These are phyloP conservation scores for Phengaris arion DNA, from an alignment of 2,888 invertebrate species.

Conservation along the genomic window DNA sequence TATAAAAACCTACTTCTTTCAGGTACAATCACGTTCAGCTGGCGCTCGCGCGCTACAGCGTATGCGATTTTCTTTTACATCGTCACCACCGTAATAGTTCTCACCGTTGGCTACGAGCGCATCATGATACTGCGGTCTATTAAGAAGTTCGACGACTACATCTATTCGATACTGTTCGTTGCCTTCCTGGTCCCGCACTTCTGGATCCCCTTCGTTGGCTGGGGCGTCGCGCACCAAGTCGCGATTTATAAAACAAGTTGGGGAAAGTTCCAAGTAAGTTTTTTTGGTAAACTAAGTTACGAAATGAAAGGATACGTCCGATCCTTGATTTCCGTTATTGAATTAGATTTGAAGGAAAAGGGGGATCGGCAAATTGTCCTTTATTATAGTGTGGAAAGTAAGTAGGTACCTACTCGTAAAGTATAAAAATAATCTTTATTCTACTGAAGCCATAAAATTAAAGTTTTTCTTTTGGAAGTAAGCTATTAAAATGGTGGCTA, in stretches of 20 bases:
- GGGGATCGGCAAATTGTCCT: not conserved
- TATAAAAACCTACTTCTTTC: constrained; percentile 32
- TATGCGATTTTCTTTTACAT: constrained; percentile 83
- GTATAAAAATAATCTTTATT: not conserved
- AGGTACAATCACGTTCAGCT: constrained; percentile 82
- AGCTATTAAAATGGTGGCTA: too few species aligned
- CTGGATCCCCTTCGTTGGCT: constrained; percentile 84
- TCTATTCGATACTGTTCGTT: constrained; percentile 83
- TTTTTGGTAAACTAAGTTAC: not conserved
- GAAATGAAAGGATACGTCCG: not conserved
- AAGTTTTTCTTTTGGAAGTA: too few species aligned
- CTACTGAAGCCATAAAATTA: not conserved
- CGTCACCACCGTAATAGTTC: constrained; percentile 77
- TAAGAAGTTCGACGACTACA: constrained; percentile 83
- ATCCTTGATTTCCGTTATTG: constrained; percentile 6
- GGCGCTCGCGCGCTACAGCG: constrained; percentile 81
- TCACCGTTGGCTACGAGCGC: constrained; percentile 81
- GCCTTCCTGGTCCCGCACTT: constrained; percentile 84
- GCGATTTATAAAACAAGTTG: constrained; percentile 85
- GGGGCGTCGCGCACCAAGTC: constrained; percentile 84
- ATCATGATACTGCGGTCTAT: constrained; percentile 80
- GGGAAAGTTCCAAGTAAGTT: constrained; percentile 71
- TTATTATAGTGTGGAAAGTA: not conserved
- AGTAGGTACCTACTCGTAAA: not conserved
- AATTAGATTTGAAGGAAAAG: not conserved